phyloP scores from a whole-genome alignment of 2,113 vertebrate genomes.

The Laticauda laticaudata region DNA sequence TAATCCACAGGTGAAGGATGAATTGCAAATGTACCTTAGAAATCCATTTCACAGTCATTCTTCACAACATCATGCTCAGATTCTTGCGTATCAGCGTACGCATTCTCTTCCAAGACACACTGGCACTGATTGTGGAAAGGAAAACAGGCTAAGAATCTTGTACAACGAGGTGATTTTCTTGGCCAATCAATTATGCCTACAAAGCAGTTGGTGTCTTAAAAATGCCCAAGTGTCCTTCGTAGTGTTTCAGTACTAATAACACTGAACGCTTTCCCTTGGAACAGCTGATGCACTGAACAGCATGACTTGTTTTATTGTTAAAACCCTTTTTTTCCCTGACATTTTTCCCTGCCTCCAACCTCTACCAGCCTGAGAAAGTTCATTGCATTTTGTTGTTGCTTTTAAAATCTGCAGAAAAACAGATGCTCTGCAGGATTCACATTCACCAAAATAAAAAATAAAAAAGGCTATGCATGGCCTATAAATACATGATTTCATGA shows the following conservation, averaged over 20 bases:
- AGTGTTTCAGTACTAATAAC: neutral
- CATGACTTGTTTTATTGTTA: neutral
- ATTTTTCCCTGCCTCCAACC: neutral
- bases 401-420: neutral
- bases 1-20: constrained; percentile 10
- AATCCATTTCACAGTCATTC: neutral
- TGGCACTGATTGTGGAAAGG: neutral
- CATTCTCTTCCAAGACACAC: neutral
- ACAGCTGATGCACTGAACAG: neutral
- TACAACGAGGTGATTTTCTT: neutral
- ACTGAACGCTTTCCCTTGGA: neutral
- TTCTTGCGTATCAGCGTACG: neutral
- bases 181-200: neutral
- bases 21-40: neutral
- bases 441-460: neutral
- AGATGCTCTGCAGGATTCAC: constrained; percentile 21
- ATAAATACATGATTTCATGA: constrained; percentile 15
- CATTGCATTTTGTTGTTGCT: constrained; percentile 29
- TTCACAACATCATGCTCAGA: neutral
- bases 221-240: neutral
- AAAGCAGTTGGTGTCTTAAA: neutral
- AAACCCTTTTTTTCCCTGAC: neutral
- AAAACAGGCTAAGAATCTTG: neutral
- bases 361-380: constrained; percentile 10
- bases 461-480: constrained; percentile 16